Conservation (phyloP, 1,140 invertebrate genomes). For the Lucilia cuprina region DNA sequence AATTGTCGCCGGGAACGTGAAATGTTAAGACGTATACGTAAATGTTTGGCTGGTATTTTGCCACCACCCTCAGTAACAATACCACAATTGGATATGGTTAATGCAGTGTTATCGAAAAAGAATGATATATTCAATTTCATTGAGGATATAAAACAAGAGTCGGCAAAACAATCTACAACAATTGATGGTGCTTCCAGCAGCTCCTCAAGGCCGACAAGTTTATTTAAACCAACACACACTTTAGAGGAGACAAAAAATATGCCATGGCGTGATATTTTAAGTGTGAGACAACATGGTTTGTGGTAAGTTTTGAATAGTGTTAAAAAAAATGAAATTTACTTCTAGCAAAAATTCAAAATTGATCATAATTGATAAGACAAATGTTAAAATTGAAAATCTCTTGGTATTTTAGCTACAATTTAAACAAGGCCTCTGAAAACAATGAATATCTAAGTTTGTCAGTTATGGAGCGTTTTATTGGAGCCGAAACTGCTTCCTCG, state of each 20-base stretch:
- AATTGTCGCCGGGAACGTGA: constrained; percentile 54
- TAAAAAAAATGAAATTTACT: background rate
- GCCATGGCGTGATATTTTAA: constrained; percentile 65
- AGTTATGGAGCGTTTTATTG: constrained; percentile 69
- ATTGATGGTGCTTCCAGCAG: background rate
- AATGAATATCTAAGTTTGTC: constrained; percentile 69
- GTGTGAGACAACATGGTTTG: constrained; percentile 66
- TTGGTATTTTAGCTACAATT: constrained; percentile 69
- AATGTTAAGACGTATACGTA: constrained; percentile 53
- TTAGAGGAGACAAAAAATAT: constrained; percentile 55
- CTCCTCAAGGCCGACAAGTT: constrained; percentile 37
- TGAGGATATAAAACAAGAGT: background rate
- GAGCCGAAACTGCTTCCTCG: constrained; percentile 69
- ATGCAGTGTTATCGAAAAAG: constrained; percentile 65
- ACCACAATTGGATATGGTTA: constrained; percentile 62
- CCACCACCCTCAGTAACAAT: constrained; percentile 71
- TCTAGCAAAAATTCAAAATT: too few species aligned
- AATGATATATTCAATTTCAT: constrained; percentile 54
- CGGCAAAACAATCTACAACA: background rate
- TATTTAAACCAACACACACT: constrained; percentile 52
- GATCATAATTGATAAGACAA: too few species aligned
- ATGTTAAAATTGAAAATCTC: too few species aligned
- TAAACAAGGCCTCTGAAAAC: constrained; percentile 68
- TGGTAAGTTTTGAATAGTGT: constrained; percentile 58
- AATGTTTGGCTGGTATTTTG: constrained; percentile 65